Evolutionary conservation across 2,797 vertebrate genomes (phyloP).

Genomic region (Bradypodion pumilum): DNA sequence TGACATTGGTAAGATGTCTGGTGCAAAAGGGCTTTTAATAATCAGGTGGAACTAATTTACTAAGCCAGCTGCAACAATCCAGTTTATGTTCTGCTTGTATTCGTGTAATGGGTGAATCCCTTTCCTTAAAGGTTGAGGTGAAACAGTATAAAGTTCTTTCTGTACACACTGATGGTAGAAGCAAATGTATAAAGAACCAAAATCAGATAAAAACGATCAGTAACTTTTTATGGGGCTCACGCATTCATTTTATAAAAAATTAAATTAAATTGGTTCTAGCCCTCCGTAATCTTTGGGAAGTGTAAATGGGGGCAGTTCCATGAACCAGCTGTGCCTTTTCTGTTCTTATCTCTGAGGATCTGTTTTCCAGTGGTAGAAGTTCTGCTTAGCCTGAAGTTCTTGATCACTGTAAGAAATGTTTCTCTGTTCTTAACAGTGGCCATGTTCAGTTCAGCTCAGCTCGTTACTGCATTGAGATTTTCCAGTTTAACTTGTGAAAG

Average conservation of each 20-base stretch:
- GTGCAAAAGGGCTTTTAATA: neutral
- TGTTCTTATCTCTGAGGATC: too few species aligned
- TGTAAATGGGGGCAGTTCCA: neutral
- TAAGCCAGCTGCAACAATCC: constrained; percentile 37
- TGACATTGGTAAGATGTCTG: neutral
- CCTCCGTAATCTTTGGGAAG: neutral
- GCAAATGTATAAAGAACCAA: neutral
- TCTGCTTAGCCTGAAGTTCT: neutral
- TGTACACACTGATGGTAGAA: neutral
- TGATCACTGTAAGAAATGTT: neutral
- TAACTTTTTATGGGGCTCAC: neutral
- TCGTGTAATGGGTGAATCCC: neutral
- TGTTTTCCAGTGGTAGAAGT: too few species aligned
- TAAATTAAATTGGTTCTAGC: neutral
- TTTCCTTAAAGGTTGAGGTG: neutral
- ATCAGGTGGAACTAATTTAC: neutral
- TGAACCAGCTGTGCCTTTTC: neutral
- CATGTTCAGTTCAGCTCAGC: neutral
- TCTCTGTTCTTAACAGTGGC: too few species aligned
- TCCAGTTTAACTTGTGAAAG: too few species aligned
- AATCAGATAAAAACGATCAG: neutral
- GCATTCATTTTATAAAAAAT: neutral
- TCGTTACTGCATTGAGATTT: neutral
- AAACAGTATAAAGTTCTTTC: neutral
- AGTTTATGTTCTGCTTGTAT: neutral